Percentiles rank a stretch among this genome's conserved stretches.
Conservation (phyloP, 92 coral and sea anemone genomes). For the Micromussa lordhowensis region DNA sequence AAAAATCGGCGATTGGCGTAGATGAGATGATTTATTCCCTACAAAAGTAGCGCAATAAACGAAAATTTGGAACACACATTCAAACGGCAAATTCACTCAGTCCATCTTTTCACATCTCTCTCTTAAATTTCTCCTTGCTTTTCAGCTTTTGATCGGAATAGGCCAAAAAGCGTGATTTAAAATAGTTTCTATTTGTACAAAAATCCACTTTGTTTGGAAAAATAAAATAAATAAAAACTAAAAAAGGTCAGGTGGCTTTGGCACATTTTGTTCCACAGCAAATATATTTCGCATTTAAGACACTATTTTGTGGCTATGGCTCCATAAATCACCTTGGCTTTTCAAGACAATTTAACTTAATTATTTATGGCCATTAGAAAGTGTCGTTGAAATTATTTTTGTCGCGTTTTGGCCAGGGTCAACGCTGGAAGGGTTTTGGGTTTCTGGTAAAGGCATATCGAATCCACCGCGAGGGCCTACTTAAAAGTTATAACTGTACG, state of each 20-base stretch:
- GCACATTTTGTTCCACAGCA: conserved; percentile 22
- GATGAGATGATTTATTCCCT: background rate
- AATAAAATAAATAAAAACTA: no score
- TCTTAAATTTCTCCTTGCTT: background rate
- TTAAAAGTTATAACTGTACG: background rate
- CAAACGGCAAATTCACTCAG: background rate
- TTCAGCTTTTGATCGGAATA: background rate
- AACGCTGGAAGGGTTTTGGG: no score
- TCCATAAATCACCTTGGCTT: conserved; percentile 29
- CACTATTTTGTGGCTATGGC: conserved; percentile 38
- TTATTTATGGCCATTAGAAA: conserved; percentile 27
- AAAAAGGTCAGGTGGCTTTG: conserved; percentile 15
- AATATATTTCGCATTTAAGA: conserved; percentile 30
- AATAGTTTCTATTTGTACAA: background rate
- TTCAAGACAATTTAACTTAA: conserved; percentile 34
- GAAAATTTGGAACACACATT: background rate
- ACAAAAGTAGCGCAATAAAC: background rate
- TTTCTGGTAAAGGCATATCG: background rate
- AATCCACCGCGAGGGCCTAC: background rate
- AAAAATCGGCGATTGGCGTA: background rate
- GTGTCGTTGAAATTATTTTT: conserved; percentile 6
- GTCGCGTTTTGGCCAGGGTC: background rate
- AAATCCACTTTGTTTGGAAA: background rate
- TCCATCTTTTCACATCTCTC: no score
- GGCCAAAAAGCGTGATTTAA: background rate